Evolutionary conservation across 2,888 invertebrate species (phyloP), one percentile per base, ranked within the genome.

Genomic region (Branchipolynoe longqiensis): DNA sequence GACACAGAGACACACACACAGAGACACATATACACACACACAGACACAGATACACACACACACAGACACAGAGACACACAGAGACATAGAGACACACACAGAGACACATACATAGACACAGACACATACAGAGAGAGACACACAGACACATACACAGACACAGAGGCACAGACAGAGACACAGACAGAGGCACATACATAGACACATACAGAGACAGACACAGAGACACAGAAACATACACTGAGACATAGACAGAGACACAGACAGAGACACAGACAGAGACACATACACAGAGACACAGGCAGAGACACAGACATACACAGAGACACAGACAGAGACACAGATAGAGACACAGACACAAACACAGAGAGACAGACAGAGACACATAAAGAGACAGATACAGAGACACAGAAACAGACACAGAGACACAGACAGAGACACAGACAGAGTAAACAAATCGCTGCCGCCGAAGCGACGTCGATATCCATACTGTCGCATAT

Each of bases 111-210:
- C n/a, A n/a, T n/a, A n/a, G n/a, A n/a, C n/a, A n/a, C n/a, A n/a
- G n/a, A n/a, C n/a, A n/a, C n/a, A n/a, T n/a, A n/a, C n/a, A 73
- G 31, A 73, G 25, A 73, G 22, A 73, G 73, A 73, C 36, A 73
- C 31, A 73, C 6, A 73, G 73, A 73, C 31, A 73, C 31, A 73
- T n/a, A 28, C 31, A 73, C 36, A 73, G 33, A 73, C 22, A 73
- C 6, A 73, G 31, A 73, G 81, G 48, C 48, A 48, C 8, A 48
- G 48, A 48, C 8, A 48, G 48, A 48, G 48, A 48, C 48, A 18
- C 8, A 48, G 48, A 48, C 18, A 48, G 48, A 81, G 41, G 40
- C 40, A 81, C n/a, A 81, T 40, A 81, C 18, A 81, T 40, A 38
- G 41, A 81, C 6, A 62, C 62, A 62, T 6, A 62, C 12, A 62